Base-by-base conservation (phyloP, 2,797 vertebrate species). In the Scleropages formosus region DNA sequence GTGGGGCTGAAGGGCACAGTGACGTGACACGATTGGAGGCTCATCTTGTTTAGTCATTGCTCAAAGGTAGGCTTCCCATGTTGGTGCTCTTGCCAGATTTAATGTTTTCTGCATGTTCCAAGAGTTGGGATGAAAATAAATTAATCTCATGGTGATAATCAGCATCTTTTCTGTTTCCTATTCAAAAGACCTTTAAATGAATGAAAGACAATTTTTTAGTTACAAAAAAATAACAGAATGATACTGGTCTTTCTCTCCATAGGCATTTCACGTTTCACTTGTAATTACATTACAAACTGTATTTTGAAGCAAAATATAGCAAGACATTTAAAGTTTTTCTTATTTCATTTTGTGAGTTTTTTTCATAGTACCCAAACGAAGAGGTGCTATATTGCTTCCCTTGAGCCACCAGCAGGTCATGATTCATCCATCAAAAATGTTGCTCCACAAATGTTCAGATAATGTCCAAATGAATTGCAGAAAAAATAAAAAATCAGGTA, bases 401-500 rank as follows among this genome's bases (percentile, higher is more conserved):
- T 27, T 75, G 51, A 4, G 79, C 82, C 80, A 67, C 58, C 13
- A 77, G 80, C 77, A 77, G 69, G 72, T 56, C 65, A 73, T 67
- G 67, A 80, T 49, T 46, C 13, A 53, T 53, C 49, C 22, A 82
- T 78, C 13, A 53, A 39, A 31, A 74, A 66, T 27, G 80, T 22
- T 66, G 81, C 74, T 84, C 81, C 75, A 74, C 80, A 80, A 86
- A 82, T 2, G 76, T 84, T 77, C 81, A 79, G 78, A 76, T 81
- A 69, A 78, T 77, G 62, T 80, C 79, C 82, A 84, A 85, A 85
- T 83, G 81, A 80, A 87, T 79, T 20, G 79, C 79, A 77, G 81
- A 84, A 82, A 82, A 86, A 87, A 84, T 79, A 88, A 86, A 82
- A 85, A 87, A 86, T 86, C 73, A 79, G 85, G 85, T 82, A 84